Percentiles rank a stretch among this genome's conserved stretches.
phyloP scores from a whole-genome alignment of 1,140 invertebrate species.

The Zaprionus ornatus region DNA sequence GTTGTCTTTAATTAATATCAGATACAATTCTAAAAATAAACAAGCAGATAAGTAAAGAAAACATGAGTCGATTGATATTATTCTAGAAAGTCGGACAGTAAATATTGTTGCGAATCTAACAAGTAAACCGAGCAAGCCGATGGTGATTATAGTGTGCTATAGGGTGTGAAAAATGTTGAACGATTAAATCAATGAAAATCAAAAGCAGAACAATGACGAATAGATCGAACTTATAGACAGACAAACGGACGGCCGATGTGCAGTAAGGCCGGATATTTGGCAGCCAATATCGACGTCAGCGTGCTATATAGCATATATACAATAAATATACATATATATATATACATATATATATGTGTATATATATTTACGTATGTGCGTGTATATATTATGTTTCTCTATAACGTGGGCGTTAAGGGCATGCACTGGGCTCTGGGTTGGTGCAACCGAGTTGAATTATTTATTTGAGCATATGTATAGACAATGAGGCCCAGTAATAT shows the following conservation, averaged over 20 bases:
- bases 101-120: not conserved
- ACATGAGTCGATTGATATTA: not conserved
- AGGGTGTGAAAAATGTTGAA: not conserved
- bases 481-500: not conserved
- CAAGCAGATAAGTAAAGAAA: not conserved
- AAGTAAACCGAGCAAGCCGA: not conserved
- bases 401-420: constrained; percentile 32
- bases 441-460: constrained; percentile 19
- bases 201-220: constrained; percentile 69
- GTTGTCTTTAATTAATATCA: not conserved
- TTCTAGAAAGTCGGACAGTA: not conserved
- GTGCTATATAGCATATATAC: constrained; percentile 6
- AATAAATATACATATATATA: not conserved
- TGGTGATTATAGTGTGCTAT: not conserved
- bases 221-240: constrained; percentile 55
- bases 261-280: constrained; percentile 43
- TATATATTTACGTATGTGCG: constrained; percentile 2
- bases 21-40: not conserved
- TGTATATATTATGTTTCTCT: constrained; percentile 18
- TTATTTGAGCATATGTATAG: not conserved
- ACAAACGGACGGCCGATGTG: not conserved
- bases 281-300: constrained; percentile 43
- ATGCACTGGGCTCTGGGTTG: constrained; percentile 24
- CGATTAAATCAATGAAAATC: constrained; percentile 9
- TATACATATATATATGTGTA: not conserved